Evolutionary conservation across 2,113 vertebrate genomes (phyloP), one percentile per base, ranked within the genome.

Genomic region (Lethenteron camtschaticum): DNA sequence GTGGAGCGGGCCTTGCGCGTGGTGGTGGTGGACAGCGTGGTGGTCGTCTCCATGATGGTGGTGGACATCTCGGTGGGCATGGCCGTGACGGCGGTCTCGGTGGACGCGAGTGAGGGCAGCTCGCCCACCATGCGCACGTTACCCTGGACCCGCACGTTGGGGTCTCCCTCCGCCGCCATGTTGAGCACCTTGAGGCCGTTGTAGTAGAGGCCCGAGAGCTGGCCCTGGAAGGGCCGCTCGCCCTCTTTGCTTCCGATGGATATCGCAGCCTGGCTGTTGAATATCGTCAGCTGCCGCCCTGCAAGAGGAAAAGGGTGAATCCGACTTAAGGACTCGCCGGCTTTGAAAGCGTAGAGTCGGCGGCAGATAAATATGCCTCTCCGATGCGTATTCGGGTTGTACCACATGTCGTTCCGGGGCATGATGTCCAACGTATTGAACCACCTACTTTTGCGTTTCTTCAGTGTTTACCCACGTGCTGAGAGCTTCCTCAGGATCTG

Each of bases 231-330:
- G 73, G 88, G 91, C 58, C 89, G 86, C 76, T 87, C 88, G 77
- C 86, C 84, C 82, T 95, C 86, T 70, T 85, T 95, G 57, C 91
- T 91, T 7, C 92, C 92, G 58, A 97, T 89, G 76, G 91, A 88
- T 81, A 97, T 97, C 73, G 88, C 87, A 70, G 92, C 92, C 81
- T 97, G 92, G 79, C 90, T 97, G 86, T 97, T 97, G 87, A 97
- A 97, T 86, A 97, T 96, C 74, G 92, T 97, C 81, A 97, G 80
- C 84, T 95, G 91, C 71, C 92, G 91, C 78, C 92, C 92, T 99
- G 86, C 72, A 76, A 81, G 88, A 84, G 88, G 81, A 89, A 86
- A 1, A 41, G 5, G 5, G 41, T 41, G 41, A 41, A 41, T 41
- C 41, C 41, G 5, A 41, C 41, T 41, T 41, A 41, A 41, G 41